Base-by-base conservation (phyloP, 2,113 vertebrate species). In the Myodes glareolus region DNA sequence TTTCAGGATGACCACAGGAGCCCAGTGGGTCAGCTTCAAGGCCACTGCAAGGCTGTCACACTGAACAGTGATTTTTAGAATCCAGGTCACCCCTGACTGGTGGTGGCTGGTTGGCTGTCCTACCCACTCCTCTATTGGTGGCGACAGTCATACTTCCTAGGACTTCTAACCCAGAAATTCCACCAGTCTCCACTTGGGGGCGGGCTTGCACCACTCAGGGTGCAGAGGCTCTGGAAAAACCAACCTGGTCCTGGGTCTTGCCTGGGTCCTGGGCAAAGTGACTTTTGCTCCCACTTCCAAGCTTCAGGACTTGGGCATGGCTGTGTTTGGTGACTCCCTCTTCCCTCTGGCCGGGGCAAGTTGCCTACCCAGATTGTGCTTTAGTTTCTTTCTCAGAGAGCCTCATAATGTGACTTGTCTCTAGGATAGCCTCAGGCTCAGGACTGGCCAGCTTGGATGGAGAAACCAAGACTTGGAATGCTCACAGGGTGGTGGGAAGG, bases 151-250 rank as follows among this genome's bases (percentile, higher is more conserved):
- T 39, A 33, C 3, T 21, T 81, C 39, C 12, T 73, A 31, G 36
- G 36, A 39, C 0, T 0, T 36, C 45, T 1, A 1, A 63, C 27
- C 7, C 45, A 75, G 61, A 21, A 33, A 39, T 96, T 52, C 77
- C 58, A 52, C 17, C 0, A 78, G 58, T 2, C 0, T 81, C 96
- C 97, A 75, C 63, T 52, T 67, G 97, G 88, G 92, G 96, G 96
- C 90, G 0, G 33, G 42, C 4, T 3, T 1, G 84, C 42, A 17
- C 92, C 75, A 52, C 95, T 61, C 88, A 63, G 39, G 31, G 36
- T 23, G 39, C 6, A 0, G 1, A 36, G 19, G 23, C 23, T 1
- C 1, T 2, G 17, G 67, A 10, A 23, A 21, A 8, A 33, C 9
- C 21, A 2, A 36, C 16, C n/a, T 5, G 55, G 42, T 36, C 29